phyloP scores from a whole-genome alignment of 2,113 vertebrate genomes.

The Chlorocebus sabaeus region DNA sequence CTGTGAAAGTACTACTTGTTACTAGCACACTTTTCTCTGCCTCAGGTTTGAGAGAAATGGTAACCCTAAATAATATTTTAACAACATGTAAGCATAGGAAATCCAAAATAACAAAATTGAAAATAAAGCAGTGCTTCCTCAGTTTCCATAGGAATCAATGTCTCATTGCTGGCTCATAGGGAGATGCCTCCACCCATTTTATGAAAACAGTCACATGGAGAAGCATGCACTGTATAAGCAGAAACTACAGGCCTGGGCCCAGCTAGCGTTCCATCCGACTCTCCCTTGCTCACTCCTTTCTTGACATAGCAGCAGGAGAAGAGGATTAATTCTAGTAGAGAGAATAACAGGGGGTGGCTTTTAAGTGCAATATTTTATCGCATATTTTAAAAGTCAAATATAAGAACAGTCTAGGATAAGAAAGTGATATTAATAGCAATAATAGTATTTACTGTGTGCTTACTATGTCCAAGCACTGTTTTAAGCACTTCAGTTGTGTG shows the following conservation, averaged over 20 bases:
- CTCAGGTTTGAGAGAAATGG: background rate
- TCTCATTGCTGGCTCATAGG: background rate
- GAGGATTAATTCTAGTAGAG: background rate
- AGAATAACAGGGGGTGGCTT: background rate
- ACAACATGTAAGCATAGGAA: background rate
- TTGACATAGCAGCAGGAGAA: background rate
- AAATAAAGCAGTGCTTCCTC: background rate
- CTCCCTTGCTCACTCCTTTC: background rate
- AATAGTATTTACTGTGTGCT: background rate
- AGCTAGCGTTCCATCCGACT: background rate
- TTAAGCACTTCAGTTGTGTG: background rate
- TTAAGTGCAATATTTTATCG: background rate
- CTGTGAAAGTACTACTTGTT: background rate
- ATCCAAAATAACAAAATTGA: background rate
- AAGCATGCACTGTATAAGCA: background rate
- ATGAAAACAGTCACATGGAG: background rate
- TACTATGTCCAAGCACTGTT: background rate
- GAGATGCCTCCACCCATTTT: background rate
- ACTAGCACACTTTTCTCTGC: background rate
- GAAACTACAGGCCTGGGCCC: background rate
- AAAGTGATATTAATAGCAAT: background rate
- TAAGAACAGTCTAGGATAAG: background rate
- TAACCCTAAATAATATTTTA: background rate
- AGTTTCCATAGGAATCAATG: background rate
- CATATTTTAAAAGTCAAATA: background rate